A percentile compares a stretch with the other conserved stretches of the same genome.
Conservation (phyloP, 1,140 invertebrate genomes). For the Maniola jurtina region DNA sequence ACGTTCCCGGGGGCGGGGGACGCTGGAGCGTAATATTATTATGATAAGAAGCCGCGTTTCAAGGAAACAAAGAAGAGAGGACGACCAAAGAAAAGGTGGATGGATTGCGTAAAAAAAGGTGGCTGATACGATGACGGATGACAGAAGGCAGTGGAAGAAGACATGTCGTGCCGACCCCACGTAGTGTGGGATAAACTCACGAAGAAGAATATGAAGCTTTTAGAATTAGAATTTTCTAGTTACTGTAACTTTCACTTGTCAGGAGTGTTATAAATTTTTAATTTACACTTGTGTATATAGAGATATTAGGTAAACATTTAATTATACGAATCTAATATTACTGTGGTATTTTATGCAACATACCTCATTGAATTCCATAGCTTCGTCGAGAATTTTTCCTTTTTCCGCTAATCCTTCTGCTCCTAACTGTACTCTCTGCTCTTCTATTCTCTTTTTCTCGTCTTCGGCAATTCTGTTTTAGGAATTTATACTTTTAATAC, state of each 20-base stretch:
- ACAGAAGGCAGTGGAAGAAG: no score
- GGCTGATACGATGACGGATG: no score
- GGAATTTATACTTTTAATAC: not conserved
- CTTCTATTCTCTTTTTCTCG: constrained; percentile 83
- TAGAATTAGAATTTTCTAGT: no score
- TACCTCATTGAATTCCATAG: constrained; percentile 89
- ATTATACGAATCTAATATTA: not conserved
- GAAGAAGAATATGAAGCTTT: no score
- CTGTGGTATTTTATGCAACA: not conserved
- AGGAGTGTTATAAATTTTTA: no score
- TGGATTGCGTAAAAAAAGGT: no score
- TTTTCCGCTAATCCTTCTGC: constrained; percentile 84
- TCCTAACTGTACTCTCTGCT: constrained; percentile 83
- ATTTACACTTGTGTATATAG: no score
- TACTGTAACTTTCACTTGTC: no score
- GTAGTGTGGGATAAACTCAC: no score
- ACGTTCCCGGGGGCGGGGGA: constrained; percentile 81
- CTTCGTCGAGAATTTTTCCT: constrained; percentile 81
- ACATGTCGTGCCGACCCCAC: no score
- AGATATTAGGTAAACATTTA: not conserved
- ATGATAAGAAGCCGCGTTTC: not conserved
- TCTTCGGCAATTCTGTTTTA: constrained; percentile 78
- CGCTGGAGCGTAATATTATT: constrained; percentile 65
- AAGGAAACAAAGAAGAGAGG: no score
- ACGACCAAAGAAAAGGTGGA: no score